phyloP scores from a whole-genome alignment of 2,113 vertebrate species.

The Lampris incognitus region DNA sequence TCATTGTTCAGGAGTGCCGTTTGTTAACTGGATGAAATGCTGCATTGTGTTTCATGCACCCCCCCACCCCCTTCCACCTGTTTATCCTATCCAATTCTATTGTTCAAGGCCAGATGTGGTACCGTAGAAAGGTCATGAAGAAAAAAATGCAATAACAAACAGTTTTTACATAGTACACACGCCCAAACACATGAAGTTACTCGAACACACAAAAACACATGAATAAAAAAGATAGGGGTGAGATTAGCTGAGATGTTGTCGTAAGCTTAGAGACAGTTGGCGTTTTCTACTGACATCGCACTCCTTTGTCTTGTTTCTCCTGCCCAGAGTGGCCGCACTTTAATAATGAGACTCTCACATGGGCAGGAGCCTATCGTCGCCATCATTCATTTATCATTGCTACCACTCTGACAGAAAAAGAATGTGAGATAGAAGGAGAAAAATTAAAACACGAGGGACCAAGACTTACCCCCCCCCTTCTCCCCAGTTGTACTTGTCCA shows the following conservation, averaged over 20 bases:
- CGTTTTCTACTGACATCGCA: constrained; percentile 11
- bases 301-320: constrained; percentile 19
- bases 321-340: constrained; percentile 52
- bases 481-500: too few species aligned
- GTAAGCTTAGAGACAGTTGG: background rate
- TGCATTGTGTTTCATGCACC: too few species aligned
- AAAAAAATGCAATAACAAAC: background rate
- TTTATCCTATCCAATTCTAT: too few species aligned
- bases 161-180: background rate
- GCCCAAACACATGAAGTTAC: too few species aligned
- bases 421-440: background rate
- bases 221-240: background rate
- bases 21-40: too few species aligned
- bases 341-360: constrained; percentile 70
- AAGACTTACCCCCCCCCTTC: background rate
- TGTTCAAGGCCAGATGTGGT: too few species aligned
- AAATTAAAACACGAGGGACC: background rate
- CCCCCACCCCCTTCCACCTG: too few species aligned
- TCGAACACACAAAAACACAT: background rate
- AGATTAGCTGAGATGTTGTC: background rate
- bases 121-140: too few species aligned
- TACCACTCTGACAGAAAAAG: background rate
- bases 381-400: constrained; percentile 43
- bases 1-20: too few species aligned
- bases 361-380: constrained; percentile 14